Conservation (phyloP, 1,140 invertebrate species). For the Belonocnema kinseyi region DNA sequence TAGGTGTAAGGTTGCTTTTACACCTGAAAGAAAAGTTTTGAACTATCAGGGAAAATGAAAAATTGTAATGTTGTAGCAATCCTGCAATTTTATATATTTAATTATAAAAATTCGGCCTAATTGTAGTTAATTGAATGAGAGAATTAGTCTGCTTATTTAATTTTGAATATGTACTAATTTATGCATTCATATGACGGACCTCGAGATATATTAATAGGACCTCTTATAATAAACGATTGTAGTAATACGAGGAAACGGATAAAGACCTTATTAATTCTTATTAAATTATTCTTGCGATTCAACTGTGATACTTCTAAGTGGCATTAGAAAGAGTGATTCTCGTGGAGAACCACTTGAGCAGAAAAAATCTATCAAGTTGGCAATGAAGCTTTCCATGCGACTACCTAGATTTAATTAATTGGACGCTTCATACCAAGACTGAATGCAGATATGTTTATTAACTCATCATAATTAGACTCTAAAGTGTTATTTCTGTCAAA, state of each 20-base stretch:
- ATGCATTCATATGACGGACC: neutral
- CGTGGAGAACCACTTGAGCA: constrained; percentile 13
- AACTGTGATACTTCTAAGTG: constrained; percentile 11
- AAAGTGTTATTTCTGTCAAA: no score
- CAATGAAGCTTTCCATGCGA: constrained; percentile 6
- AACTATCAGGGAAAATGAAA: no score
- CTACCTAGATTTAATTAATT: neutral
- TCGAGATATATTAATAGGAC: neutral
- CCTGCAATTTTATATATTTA: no score
- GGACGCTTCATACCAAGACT: no score
- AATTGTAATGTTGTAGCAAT: no score
- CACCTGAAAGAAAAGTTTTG: no score
- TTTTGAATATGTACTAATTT: no score
- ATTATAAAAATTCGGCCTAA: no score
- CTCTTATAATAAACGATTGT: neutral
- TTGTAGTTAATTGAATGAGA: no score
- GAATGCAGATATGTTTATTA: no score
- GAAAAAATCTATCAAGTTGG: neutral
- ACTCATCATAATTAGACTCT: neutral
- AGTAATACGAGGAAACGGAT: constrained; percentile 3
- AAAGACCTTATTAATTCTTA: constrained; percentile 23
- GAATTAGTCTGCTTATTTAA: no score
- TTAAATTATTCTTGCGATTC: constrained; percentile 3
- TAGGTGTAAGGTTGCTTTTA: no score
- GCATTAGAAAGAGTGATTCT: constrained; percentile 16